Evolutionary conservation across 2,113 vertebrate genomes (phyloP), one percentile per base, ranked within the genome.

Genomic region (Cyprinodon tularosa): DNA sequence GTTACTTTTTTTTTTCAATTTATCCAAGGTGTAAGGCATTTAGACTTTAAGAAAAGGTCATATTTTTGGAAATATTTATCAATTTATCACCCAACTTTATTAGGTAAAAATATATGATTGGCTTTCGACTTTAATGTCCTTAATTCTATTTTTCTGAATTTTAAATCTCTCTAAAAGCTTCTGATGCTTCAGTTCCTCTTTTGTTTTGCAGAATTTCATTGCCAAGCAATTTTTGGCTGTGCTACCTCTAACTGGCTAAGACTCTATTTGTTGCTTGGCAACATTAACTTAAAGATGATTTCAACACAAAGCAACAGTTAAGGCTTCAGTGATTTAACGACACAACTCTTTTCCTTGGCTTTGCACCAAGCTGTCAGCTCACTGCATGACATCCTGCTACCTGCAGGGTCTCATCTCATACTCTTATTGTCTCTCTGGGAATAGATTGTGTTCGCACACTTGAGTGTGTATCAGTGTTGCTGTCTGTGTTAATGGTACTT

Each of bases 191-290:
- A 44, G 12, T 74, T 3, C 3, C 7, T 76, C 57, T 44, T 61
- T 12, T 57, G 47, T 76, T 45, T 44, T 75, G 61, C 15, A 72
- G 39, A 70, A 72, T 76, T 9, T 29, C 53, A 70, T 66, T 83
- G 81, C 81, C 72, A 82, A 70, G 72, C 79, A 70, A 74, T 75
- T 62, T 29, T 74, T 72, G 77, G 50, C 72, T 69, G 15, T 71
- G 79, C 20, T 67, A 78, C 64, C 53, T n/a, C 47, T 68, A 12
- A 62, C 44, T 76, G 68, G 61, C 72, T 84, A 40, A 29, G 77
- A 47, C 53, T 84, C 74, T 85, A 79, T 84, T 84, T 88, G 85
- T 90, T 91, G 88, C 86, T 75, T 85, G 84, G 89, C 80, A 89
- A 91, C 84, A 81, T 85, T 80, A 81, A 81, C 66, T 87, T 68